Evolutionary conservation across 2,797 vertebrate genomes (phyloP).

Genomic region (Holocentrus rufus): DNA sequence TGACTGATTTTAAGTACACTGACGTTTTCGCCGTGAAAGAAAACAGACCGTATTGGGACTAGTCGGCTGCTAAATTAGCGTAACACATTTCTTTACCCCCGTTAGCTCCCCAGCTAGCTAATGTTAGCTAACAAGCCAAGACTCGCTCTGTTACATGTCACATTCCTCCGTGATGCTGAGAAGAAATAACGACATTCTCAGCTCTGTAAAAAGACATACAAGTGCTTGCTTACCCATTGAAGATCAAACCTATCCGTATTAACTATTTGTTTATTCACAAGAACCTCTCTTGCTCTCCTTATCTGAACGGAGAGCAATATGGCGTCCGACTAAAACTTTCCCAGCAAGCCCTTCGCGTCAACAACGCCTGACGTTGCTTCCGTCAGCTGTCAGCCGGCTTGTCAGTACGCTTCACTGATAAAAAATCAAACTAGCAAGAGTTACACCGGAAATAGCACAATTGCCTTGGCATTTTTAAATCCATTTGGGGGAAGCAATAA

Average conservation of each 20-base stretch:
- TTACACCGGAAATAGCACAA: background rate
- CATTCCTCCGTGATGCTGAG: background rate
- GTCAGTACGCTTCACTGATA: too few relatives aligned
- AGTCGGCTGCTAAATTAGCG: constrained; percentile 4
- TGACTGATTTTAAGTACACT: background rate
- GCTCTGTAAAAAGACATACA: rapidly evolving
- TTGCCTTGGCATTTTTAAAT: too few relatives aligned
- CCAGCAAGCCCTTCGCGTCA: constrained; percentile 64
- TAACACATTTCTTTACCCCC: background rate
- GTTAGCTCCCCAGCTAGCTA: constrained; percentile 32
- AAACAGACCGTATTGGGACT: background rate
- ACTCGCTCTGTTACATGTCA: background rate
- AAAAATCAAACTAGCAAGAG: too few relatives aligned
- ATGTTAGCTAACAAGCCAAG: background rate
- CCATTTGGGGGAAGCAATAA: too few relatives aligned
- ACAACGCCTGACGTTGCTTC: constrained; percentile 60
- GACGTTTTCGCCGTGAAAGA: background rate
- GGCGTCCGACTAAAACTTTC: constrained; percentile 69
- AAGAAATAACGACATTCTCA: background rate
- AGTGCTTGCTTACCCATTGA: constrained; percentile 21
- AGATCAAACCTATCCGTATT: constrained; percentile 8
- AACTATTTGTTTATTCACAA: constrained; percentile 19
- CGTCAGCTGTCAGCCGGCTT: constrained; percentile 30
- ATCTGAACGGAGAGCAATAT: constrained; percentile 68
- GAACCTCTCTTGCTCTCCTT: constrained; percentile 32